Percentiles rank a stretch among this genome's conserved stretches.
phyloP scores from a whole-genome alignment of 1,140 invertebrate species.

The Cataglyphis hispanica region DNA sequence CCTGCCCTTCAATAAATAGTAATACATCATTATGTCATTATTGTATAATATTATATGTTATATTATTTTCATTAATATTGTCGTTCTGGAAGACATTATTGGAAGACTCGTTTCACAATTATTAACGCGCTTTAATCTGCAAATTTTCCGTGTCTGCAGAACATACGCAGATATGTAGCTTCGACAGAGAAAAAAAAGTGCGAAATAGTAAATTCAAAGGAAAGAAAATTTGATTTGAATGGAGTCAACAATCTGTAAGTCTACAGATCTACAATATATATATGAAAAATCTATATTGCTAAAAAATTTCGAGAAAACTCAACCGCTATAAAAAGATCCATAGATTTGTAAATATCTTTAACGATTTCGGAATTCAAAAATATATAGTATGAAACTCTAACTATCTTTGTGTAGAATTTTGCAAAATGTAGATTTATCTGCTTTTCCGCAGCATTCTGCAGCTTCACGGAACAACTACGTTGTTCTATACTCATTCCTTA shows the following conservation, averaged over 20 bases:
- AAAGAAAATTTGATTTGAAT: background rate
- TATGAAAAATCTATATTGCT: background rate
- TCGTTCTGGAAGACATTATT: slow-evolving; percentile 77
- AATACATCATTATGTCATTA: slow-evolving; percentile 52
- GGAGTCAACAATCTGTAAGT: background rate
- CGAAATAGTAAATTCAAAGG: background rate
- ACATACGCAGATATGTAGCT: slow-evolving; percentile 20
- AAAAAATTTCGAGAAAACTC: background rate
- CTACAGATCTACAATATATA: background rate
- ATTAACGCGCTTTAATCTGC: slow-evolving; percentile 67
- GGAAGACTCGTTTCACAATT: slow-evolving; percentile 75
- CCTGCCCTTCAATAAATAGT: slow-evolving; percentile 68
- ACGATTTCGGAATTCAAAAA: background rate
- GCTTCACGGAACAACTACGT: slow-evolving; percentile 48
- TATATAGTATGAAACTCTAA: background rate
- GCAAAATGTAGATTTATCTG: background rate
- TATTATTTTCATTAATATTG: slow-evolving; percentile 65
- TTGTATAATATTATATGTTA: slow-evolving; percentile 38
- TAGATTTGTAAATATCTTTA: background rate
- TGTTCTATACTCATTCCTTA: slow-evolving; percentile 66
- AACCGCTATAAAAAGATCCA: too few species aligned
- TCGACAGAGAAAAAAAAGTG: background rate
- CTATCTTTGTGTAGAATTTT: background rate
- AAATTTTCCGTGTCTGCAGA: slow-evolving; percentile 46
- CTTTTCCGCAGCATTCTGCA: slow-evolving; percentile 34